Evolutionary conservation across 30 jellyfish, hydroid and myxozoan species (phyloP).

Genomic region (Hydra vulgaris): DNA sequence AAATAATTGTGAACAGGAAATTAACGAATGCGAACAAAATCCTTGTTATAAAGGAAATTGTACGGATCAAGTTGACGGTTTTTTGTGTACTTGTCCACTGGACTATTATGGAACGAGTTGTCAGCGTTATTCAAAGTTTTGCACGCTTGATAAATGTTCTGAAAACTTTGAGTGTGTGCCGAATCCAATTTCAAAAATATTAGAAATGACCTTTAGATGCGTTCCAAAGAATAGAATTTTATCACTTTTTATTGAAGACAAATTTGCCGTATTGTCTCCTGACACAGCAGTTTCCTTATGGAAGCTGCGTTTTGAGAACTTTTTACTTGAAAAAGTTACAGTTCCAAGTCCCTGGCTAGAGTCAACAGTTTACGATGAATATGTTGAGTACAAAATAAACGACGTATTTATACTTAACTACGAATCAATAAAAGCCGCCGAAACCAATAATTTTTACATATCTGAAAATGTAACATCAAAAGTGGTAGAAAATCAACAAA

Average conservation of each 20-base stretch:
- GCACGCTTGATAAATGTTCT: not conserved
- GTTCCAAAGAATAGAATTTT: conserved; percentile 7
- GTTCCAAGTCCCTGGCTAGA: conserved; percentile 19
- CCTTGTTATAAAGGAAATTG: conserved; percentile 55
- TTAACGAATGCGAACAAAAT: conserved; percentile 39
- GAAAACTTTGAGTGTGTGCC: not conserved
- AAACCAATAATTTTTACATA: not conserved
- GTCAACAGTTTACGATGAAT: not conserved
- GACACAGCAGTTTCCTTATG: conserved; percentile 3
- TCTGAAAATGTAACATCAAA: not conserved
- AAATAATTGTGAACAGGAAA: conserved; percentile 30
- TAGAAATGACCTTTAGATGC: not conserved
- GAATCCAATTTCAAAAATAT: not conserved
- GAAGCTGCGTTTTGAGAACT: conserved; percentile 16
- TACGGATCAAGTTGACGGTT: conserved; percentile 29
- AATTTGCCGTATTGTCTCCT: conserved; percentile 2
- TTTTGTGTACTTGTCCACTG: conserved; percentile 52
- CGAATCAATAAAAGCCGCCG: not conserved
- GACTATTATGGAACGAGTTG: conserved; percentile 57
- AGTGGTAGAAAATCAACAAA: too few relatives aligned
- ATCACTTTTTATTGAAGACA: not conserved
- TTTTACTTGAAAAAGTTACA: not conserved
- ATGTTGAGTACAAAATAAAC: not conserved
- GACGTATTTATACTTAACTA: conserved; percentile 1
- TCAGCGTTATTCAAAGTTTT: conserved; percentile 23